These are phyloP conservation scores for Lepidonotus clava DNA, from an alignment of 2,888 invertebrate species.

Conservation along the genomic window DNA sequence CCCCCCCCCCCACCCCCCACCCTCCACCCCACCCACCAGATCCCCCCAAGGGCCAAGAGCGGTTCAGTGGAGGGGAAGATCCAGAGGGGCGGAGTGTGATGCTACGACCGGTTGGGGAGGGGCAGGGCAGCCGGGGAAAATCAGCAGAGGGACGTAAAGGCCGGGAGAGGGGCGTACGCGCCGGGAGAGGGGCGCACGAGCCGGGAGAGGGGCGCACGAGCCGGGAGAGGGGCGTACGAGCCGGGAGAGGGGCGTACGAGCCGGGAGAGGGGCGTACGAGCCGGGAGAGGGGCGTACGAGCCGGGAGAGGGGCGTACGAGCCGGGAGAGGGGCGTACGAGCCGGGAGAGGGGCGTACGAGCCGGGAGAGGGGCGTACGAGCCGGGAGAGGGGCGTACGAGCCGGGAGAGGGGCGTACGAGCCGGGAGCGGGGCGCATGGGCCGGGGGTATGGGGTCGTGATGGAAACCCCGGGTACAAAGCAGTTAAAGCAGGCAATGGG, in stretches of 20 bases:
- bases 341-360: no score
- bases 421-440: no score
- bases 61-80: conserved; percentile 8
- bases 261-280: no score
- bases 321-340: neutral
- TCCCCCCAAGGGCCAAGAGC: neutral
- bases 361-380: no score
- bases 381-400: no score
- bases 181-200: no score
- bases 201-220: no score
- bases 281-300: neutral
- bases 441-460: neutral
- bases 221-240: no score
- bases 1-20: neutral
- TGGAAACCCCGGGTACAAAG: conserved; percentile 39
- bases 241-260: no score
- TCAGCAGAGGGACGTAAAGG: no score
- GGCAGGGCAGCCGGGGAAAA: neutral
- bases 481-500: conserved; percentile 50
- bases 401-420: no score
- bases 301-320: neutral
- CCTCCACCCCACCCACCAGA: neutral
- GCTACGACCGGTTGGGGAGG: conserved; percentile 18
- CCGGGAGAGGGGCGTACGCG: no score
- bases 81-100: conserved; percentile 27